Percentiles rank a stretch among this genome's conserved stretches.
These are phyloP conservation scores for Clarias macrocephalus DNA, from an alignment of 2,113 vertebrate species.

Conservation along the genomic window DNA sequence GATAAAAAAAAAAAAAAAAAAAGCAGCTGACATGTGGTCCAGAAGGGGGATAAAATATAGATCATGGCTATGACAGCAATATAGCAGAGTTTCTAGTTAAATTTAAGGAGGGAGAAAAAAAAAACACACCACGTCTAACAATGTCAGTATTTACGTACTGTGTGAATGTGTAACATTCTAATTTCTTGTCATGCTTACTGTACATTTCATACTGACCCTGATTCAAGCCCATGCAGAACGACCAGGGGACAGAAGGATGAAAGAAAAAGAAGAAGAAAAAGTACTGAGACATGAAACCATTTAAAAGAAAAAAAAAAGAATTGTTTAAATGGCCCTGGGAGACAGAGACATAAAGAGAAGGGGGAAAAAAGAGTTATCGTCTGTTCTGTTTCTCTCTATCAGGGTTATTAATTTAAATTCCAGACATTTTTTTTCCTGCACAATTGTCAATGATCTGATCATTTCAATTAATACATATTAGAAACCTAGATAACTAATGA, in stretches of 20 bases:
- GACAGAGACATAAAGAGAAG: neutral
- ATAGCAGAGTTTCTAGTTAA: constrained; percentile 47
- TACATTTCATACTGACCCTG: constrained; percentile 15
- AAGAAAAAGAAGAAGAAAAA: constrained; percentile 1
- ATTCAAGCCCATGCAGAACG: neutral
- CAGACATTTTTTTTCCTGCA: neutral
- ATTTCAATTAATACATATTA: neutral
- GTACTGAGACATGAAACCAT: neutral
- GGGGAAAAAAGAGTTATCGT: neutral
- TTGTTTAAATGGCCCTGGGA: neutral
- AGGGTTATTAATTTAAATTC: neutral
- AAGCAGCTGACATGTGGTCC: constrained; percentile 52
- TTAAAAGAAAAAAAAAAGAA: neutral
- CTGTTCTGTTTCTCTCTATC: neutral
- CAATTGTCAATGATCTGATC: neutral
- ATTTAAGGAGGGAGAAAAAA: neutral
- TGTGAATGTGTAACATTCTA: constrained; percentile 53
- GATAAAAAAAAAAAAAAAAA: neutral
- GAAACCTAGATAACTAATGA: neutral
- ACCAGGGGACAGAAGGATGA: neutral
- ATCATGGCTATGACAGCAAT: constrained; percentile 55
- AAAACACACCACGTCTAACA: neutral
- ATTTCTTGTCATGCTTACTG: constrained; percentile 18
- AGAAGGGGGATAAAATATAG: constrained; percentile 45
- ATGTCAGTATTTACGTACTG: constrained; percentile 29